These are phyloP conservation scores for Scaptomyza montana DNA, from an alignment of 1,140 invertebrate genomes.

Conservation along the genomic window DNA sequence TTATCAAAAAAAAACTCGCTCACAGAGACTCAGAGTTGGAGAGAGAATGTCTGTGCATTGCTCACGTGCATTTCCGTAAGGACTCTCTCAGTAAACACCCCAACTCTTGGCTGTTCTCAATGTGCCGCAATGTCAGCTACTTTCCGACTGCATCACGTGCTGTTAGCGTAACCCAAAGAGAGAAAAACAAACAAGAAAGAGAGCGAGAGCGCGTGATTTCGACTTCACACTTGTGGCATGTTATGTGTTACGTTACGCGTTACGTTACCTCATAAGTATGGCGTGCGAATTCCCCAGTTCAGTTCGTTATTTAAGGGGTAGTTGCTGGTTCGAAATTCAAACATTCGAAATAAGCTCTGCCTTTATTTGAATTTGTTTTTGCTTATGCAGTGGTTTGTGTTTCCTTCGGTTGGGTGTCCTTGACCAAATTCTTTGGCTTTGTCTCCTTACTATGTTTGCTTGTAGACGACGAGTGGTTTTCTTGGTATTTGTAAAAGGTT, in stretches of 20 bases:
- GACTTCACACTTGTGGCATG: constrained; percentile 72
- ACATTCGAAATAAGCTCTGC: background rate
- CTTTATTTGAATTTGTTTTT: background rate
- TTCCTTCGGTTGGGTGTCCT: constrained; percentile 51
- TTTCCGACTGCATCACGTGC: constrained; percentile 66
- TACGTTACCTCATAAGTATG: constrained; percentile 26
- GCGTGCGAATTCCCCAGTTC: background rate
- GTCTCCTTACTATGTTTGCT: constrained; percentile 20
- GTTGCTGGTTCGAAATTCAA: constrained; percentile 9
- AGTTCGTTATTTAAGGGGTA: constrained; percentile 8
- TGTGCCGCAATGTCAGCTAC: constrained; percentile 67
- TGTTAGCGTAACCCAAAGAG: constrained; percentile 45
- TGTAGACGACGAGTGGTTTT: too few species aligned
- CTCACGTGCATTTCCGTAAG: constrained; percentile 31
- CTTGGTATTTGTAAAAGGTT: background rate
- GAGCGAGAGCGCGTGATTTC: constrained; percentile 23
- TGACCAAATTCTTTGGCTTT: constrained; percentile 61
- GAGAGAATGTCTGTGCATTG: background rate
- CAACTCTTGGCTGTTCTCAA: constrained; percentile 5
- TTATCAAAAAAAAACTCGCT: background rate
- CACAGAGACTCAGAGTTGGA: constrained; percentile 5
- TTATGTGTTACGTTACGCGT: constrained; percentile 31
- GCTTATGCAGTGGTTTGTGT: constrained; percentile 4
- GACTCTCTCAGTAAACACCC: background rate
- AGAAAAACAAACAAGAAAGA: constrained; percentile 23